Conservation (phyloP, 2,888 invertebrate species). For the Troides oblongomaculatus region DNA sequence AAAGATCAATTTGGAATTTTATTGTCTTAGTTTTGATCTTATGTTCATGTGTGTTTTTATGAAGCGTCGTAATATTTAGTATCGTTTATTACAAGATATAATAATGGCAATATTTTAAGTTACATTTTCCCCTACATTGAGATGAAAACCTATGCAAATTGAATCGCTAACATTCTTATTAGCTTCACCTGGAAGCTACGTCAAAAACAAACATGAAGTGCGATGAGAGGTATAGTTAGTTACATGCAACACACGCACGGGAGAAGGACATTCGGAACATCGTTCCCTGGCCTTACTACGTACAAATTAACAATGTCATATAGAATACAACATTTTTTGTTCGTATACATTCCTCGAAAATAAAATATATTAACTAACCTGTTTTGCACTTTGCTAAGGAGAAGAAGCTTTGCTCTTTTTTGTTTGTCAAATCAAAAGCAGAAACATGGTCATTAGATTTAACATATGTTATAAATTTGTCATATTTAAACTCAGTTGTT, state of each 20-base stretch:
- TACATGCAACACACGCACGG: constrained; percentile 50
- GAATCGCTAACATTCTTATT: constrained; percentile 8
- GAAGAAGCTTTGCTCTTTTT: constrained; percentile 14
- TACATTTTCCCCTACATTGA: not conserved
- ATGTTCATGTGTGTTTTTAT: constrained; percentile 10
- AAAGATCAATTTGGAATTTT: constrained; percentile 16
- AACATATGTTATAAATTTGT: not conserved
- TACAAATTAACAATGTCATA: constrained; percentile 44
- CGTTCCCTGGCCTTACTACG: constrained; percentile 50
- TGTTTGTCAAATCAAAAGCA: not conserved
- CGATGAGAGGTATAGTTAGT: constrained; percentile 14
- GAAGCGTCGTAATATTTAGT: constrained; percentile 7
- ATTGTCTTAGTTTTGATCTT: constrained; percentile 14
- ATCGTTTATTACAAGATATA: constrained; percentile 1
- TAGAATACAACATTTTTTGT: constrained; percentile 35
- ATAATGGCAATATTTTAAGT: not conserved
- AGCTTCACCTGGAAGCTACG: constrained; percentile 17
- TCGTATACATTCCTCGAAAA: constrained; percentile 8
- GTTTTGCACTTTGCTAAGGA: constrained; percentile 11
- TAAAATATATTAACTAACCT: constrained; percentile 8
- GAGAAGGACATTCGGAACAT: constrained; percentile 41
- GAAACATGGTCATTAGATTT: not conserved
- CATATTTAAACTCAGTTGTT: not conserved
- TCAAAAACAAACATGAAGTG: constrained; percentile 11
- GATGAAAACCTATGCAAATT: not conserved